Base-by-base conservation (phyloP, 2,113 vertebrate species). In the Psephotus haematonotus region DNA sequence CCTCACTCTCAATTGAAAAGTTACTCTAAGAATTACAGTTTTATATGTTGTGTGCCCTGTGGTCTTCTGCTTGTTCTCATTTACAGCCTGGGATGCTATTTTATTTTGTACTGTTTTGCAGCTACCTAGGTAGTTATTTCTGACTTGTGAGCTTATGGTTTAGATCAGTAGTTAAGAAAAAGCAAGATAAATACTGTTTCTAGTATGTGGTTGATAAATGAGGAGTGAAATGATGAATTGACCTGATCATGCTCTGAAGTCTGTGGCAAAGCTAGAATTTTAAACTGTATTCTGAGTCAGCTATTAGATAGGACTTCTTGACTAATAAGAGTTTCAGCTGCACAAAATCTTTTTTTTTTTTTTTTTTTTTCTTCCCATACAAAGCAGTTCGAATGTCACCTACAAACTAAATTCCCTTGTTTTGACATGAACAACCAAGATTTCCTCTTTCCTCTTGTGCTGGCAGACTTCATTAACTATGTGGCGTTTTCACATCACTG, bases 401-500 rank as follows among this genome's bases (percentile, higher is more conserved):
- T 92, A 68, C 25, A 81, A 78, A 74, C 76, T 72, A 33, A 74
- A 44, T 71, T 92, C 27, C 87, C 7, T 91, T 82, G 35, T 88
- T 95, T 93, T 75, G 82, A 84, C 29, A 8, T 10, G 46, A 84
- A 33, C 31, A 82, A 63, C 57, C 2, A 5, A 84, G 72, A 68
- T 82, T 92, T 75, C 74, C 82, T 88, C 60, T 77, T 76, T 75
- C 81, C 79, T 90, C 55, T 77, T 72, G 65, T 90, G 20, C 80
- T 88, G 68, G 78, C 77, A 92, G 92, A 84, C 65, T 93, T 90
- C 74, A 49, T 88, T 86, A 90, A 79, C 39, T 64, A 0, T 46
- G 49, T 68, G 72, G 64, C 69, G 71, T 93, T 95, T 93, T 90
- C 64, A 91, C 93, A 93, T 92, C 69, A 81, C 71, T 47, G 78